Conservation (phyloP, 2,888 invertebrate genomes). For the Caenorhabditis virilis region DNA sequence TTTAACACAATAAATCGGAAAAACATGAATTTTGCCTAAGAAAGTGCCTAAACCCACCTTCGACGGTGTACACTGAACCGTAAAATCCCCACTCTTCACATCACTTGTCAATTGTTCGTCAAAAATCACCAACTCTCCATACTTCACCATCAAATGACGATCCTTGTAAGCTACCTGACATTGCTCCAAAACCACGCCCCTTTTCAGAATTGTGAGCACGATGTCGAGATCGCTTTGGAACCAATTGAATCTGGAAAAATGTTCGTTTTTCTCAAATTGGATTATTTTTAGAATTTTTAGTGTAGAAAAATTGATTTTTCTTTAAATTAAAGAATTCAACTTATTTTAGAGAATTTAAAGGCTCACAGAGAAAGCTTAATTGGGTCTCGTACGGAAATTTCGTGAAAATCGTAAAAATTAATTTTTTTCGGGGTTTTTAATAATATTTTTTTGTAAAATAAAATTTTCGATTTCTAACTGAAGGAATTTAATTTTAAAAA, state of each 20-base stretch:
- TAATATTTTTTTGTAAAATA: conserved; percentile 1
- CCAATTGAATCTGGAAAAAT: conserved; percentile 48
- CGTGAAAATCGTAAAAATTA: not conserved
- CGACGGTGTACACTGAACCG: conserved; percentile 40
- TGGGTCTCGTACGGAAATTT: no score
- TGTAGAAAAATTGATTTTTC: not conserved
- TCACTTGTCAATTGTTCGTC: conserved; percentile 28
- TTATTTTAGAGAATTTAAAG: not conserved
- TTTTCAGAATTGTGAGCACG: conserved; percentile 76
- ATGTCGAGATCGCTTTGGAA: conserved; percentile 72
- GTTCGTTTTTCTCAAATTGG: not conserved
- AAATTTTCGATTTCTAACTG: conserved; percentile 13
- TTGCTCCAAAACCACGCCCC: conserved; percentile 77
- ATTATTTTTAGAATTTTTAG: not conserved
- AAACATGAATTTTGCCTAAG: not conserved
- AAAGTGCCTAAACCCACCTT: conserved; percentile 31
- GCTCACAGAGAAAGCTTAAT: not conserved
- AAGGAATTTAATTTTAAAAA: no score
- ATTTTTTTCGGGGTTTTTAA: no score
- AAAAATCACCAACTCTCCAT: conserved; percentile 72
- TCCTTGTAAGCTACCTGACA: conserved; percentile 62
- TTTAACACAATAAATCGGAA: not conserved
- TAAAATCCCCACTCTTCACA: conserved; percentile 34
- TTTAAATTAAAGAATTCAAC: no score
- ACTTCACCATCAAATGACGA: conserved; percentile 73